Evolutionary conservation across 2,797 vertebrate genomes (phyloP), one percentile per base, ranked within the genome.

Genomic region (Hoplostethus mediterraneus): DNA sequence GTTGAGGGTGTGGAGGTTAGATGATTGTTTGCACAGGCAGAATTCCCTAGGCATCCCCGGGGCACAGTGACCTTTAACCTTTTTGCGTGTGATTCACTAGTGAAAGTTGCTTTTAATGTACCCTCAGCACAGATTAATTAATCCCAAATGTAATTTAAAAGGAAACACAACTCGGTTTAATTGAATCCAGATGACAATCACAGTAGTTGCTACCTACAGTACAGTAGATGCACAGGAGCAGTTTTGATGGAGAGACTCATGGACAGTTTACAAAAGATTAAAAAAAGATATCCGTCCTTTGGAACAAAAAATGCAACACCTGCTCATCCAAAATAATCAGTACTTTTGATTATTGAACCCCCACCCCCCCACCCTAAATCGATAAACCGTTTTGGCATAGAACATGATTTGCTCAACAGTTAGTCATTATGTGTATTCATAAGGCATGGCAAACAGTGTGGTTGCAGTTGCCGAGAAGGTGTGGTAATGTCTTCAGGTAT

Each of bases 1-100:
- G 25, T 74, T 3, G 6, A 49, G 56, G 53, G 36, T 52, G 77
- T 79, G 71, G 80, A 82, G 78, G 57, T 77, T 54, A 73, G 14
- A 55, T 63, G 8, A 31, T 12, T 83, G 80, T 83, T 85, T 81
- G 65, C 67, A 44, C 5, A 25, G 42, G 2, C n/a, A 40, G 9
- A 45, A 42, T 36, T 55, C 45, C 47, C 47, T 1, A 30, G 60
- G 21, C 68, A 67, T 63, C 69, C 40, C 28, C 0, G 0, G 40
- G 12, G 9, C 57, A 63, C 0, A 36, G 38, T 40, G 10, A 66
- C 51, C 28, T 78, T 33, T 53, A 3, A 16, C 48, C 12, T 21
- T 0, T 17, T 33, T 69, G 28, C 10, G 0, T 69, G 25, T 51
- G 59, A 47, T 40, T 8, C 1, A 8, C 10, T 11, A 8, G 25